These are phyloP conservation scores for Ophthalmolycus amberensis DNA, from an alignment of 2,113 vertebrate species.

Conservation along the genomic window DNA sequence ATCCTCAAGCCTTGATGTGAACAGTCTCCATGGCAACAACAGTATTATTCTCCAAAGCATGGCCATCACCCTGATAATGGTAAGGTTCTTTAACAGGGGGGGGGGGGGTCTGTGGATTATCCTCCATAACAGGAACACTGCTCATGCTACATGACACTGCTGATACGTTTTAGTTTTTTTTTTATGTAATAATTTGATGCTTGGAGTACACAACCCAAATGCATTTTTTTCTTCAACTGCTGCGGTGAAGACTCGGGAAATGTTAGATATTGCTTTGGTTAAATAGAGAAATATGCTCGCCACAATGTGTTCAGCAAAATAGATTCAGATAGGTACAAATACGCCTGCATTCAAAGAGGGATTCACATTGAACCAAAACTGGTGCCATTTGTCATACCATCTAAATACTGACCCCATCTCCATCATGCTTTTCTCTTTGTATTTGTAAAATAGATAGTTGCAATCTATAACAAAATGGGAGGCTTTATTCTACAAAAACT, in stretches of 20 bases:
- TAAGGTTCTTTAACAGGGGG: neutral
- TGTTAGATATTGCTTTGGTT: neutral
- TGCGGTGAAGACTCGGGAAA: neutral
- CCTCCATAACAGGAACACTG: neutral
- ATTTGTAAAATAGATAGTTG: too few relatives aligned
- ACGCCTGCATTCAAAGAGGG: too few relatives aligned
- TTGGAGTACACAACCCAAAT: neutral
- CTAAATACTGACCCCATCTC: too few relatives aligned
- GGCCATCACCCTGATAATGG: neutral
- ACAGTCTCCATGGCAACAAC: neutral
- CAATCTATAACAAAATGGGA: too few relatives aligned
- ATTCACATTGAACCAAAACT: too few relatives aligned
- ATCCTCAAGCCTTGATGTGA: neutral
- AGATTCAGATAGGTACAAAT: too few relatives aligned
- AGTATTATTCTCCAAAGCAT: neutral
- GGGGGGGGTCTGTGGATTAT: neutral
- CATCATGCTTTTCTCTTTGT: too few relatives aligned
- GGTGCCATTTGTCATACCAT: too few relatives aligned
- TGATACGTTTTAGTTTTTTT: neutral
- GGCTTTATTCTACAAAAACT: too few relatives aligned
- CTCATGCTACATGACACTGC: neutral
- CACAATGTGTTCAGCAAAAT: too few relatives aligned
- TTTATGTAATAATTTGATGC: neutral
- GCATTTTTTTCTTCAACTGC: neutral
- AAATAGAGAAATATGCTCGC: neutral